phyloP scores from a whole-genome alignment of 2,797 vertebrate genomes.

The Hybognathus amarus region DNA sequence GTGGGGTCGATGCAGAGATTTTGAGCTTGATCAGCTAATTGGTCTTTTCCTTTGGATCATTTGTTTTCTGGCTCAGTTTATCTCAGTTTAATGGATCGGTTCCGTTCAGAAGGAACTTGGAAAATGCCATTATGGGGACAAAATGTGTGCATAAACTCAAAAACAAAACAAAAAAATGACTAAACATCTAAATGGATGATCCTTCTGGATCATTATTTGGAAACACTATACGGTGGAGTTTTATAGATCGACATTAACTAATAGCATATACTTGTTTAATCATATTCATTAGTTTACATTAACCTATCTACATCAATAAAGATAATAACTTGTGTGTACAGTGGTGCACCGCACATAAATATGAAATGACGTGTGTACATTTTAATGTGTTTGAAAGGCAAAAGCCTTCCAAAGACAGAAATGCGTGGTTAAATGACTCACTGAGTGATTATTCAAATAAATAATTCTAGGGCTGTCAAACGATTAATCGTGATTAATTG shows the following conservation, averaged over 20 bases:
- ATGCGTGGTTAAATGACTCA: background rate
- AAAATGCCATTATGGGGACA: background rate
- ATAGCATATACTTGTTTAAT: background rate
- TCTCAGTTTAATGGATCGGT: background rate
- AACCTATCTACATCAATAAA: background rate
- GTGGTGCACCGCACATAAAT: background rate
- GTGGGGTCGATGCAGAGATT: constrained; percentile 66
- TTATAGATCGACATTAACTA: background rate
- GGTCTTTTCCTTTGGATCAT: constrained; percentile 15
- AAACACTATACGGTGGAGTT: background rate
- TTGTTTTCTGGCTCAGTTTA: background rate
- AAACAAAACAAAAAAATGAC: background rate
- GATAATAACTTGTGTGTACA: background rate
- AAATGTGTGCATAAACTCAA: background rate
- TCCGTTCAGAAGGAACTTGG: background rate
- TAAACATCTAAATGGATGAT: background rate
- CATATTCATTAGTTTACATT: background rate
- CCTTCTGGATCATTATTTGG: background rate
- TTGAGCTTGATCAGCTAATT: constrained; percentile 45
- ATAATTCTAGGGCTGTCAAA: too few relatives aligned
- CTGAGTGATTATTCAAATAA: background rate
- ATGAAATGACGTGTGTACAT: background rate
- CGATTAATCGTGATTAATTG: too few relatives aligned
- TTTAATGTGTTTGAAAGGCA: background rate
- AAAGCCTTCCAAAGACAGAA: background rate